Base-by-base conservation (phyloP, 2,797 vertebrate species). In the Lateolabrax maculatus region DNA sequence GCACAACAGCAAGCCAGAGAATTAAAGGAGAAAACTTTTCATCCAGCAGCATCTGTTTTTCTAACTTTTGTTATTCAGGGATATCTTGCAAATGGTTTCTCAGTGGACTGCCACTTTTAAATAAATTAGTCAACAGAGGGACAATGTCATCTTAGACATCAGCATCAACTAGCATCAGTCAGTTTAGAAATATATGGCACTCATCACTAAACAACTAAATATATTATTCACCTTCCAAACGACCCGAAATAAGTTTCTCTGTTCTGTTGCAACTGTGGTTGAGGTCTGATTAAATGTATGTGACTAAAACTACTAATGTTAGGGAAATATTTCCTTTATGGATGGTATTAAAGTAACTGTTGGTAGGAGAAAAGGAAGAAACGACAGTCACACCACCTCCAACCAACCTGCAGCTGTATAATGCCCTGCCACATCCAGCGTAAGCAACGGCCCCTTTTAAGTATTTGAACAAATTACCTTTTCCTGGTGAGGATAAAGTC, bases 401-500 rank as follows among this genome's bases (percentile, higher is more conserved):
- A 46, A 29, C 46, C 5, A 34, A 34, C 31, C 16, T 44, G 36
- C 48, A 66, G 62, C 37, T 55, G 58, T 16, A 13, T 55, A 36
- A 39, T 12, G 25, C 13, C 13, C 5, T 12, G n/a, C 23, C 4
- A 34, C 25, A 41, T 34, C 31, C 31, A 34, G 4, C 3, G 4
- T 18, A 36, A 65, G 61, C 58, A 60, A 27, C n/a, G 7, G 9
- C 7, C 7, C 51, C 36, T 41, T 57, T 61, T 16, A n/a, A 34
- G 43, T 39, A 51, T 53, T 48, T 51, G 7, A 51, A 67, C 36
- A 69, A 58, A 52, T 25, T 46, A 36, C 11, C 19, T 77, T 57
- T 64, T 77, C 43, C 13, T 46, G 25, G 29, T 51, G 57, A 67
- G 18, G 55, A 76, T 18, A 62, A 27, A 51, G 25, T 68, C 43